Evolutionary conservation across 2,797 vertebrate species (phyloP), one percentile per base, ranked within the genome.

Genomic region (Sebastes vulpes): DNA sequence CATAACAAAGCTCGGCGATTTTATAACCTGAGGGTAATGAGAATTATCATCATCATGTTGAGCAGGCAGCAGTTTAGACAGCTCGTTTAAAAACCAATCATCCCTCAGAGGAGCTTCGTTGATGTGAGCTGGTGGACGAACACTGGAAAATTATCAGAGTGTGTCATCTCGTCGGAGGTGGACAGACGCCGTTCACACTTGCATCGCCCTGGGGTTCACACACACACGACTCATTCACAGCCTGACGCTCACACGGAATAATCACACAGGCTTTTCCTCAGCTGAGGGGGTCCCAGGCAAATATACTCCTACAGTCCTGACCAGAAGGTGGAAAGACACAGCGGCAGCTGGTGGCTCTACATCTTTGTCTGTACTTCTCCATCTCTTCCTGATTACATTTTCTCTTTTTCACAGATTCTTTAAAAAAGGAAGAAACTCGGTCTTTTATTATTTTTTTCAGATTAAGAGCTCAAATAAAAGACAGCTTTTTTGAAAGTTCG

Each of bases 1-100:
- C 14, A 18, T 9, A 71, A 78, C 20, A 75, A 67, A 71, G 59
- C 61, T 14, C 3, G 11, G 42, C 5, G 3, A 52, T 53, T 75
- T 67, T 23, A 53, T 79, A 75, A 72, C 46, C 64, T 29, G 68
- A 65, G 63, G 46, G 53, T 59, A 75, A 63, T 72, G 57, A 48
- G 23, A 72, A 48, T 53, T 20, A 74, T 58, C 8, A 64, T 48
- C 32, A 14, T 38, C 14, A 25, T 38, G 58, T 66, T 29, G 53
- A 48, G 25, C 21, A 42, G 75, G 16, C n/a, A 71, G 54, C 56
- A 35, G 57, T 70, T 81, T 14, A 52, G 64, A 74, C 54, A 52
- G 53, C 66, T 21, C 20, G 2, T 66, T 81, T 66, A 75, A 57
- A 71, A 32, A 67, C 16, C 54, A 48, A 56, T 76, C 53, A 69